phyloP scores from a whole-genome alignment of 2,797 vertebrate genomes.

The Adrianichthys oophorus region DNA sequence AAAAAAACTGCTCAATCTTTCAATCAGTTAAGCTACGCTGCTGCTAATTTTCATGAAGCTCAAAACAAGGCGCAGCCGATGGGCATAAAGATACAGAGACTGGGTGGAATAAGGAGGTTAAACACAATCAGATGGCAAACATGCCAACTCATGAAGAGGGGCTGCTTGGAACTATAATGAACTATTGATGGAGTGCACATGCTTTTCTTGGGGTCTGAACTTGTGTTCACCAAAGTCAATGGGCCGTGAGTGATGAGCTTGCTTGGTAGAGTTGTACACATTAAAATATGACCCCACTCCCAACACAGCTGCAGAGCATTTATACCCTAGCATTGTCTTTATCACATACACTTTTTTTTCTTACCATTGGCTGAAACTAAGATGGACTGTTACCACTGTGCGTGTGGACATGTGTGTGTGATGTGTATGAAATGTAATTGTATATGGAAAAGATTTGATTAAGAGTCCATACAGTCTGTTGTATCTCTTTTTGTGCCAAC shows the following conservation, averaged over 20 bases:
- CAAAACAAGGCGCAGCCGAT: slow-evolving; percentile 44
- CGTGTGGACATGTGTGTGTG: slow-evolving; percentile 19
- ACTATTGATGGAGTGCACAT: slow-evolving; percentile 68
- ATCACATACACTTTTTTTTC: slow-evolving; percentile 44
- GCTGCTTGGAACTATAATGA: slow-evolving; percentile 52
- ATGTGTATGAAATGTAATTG: slow-evolving; percentile 46
- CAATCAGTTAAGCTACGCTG: slow-evolving; percentile 29
- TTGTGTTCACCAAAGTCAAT: slow-evolving; percentile 51
- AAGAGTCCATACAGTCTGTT: slow-evolving; percentile 48
- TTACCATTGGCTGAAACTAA: slow-evolving; percentile 35
- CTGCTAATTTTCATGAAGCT: slow-evolving; percentile 20
- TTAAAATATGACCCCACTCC: slow-evolving; percentile 60
- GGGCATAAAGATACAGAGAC: slow-evolving; percentile 32
- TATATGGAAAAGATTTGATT: slow-evolving; percentile 47
- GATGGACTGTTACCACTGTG: slow-evolving; percentile 30
- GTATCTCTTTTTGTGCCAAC: slow-evolving; percentile 60
- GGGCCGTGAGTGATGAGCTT: slow-evolving; percentile 62
- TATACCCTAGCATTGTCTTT: slow-evolving; percentile 42
- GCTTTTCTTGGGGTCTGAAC: slow-evolving; percentile 36
- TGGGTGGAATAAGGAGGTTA: slow-evolving; percentile 25
- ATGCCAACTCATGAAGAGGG: slow-evolving; percentile 57
- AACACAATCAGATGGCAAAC: slow-evolving; percentile 69
- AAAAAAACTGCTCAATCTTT: background rate
- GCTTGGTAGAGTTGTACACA: slow-evolving; percentile 51
- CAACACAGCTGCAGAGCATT: slow-evolving; percentile 58